phyloP scores from a whole-genome alignment of 2,888 invertebrate species.

The Stegophylla sp. region DNA sequence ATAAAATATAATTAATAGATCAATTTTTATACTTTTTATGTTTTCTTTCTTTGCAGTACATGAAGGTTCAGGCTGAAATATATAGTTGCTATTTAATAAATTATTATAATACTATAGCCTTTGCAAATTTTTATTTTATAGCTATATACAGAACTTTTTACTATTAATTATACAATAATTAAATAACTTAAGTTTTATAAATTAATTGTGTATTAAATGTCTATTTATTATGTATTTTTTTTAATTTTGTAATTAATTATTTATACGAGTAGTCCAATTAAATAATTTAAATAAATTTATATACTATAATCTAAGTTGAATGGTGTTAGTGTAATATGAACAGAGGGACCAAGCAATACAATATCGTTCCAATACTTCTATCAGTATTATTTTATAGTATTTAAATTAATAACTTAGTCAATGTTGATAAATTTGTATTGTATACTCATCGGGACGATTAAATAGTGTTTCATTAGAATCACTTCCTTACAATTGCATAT shows the following conservation, averaged over 20 bases:
- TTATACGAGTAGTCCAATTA: not conserved
- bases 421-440: not conserved
- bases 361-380: not conserved
- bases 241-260: not conserved
- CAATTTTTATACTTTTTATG: no score
- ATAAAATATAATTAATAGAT: no score
- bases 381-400: constrained; percentile 24
- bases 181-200: no score
- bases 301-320: not conserved
- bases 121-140: no score
- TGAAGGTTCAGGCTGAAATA: no score
- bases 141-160: no score
- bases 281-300: not conserved
- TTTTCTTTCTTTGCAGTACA: no score
- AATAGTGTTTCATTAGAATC: not conserved
- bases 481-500: constrained; percentile 10
- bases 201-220: constrained; percentile 9
- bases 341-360: constrained; percentile 19
- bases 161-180: no score
- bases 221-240: constrained; percentile 22
- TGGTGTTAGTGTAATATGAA: not conserved
- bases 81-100: no score
- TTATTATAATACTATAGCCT: no score
- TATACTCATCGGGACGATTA: not conserved
- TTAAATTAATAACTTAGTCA: not conserved